Percentiles rank a stretch among this genome's conserved stretches.
Evolutionary conservation across 2,797 vertebrate species (phyloP).

Genomic region (Megaceryle alcyon): DNA sequence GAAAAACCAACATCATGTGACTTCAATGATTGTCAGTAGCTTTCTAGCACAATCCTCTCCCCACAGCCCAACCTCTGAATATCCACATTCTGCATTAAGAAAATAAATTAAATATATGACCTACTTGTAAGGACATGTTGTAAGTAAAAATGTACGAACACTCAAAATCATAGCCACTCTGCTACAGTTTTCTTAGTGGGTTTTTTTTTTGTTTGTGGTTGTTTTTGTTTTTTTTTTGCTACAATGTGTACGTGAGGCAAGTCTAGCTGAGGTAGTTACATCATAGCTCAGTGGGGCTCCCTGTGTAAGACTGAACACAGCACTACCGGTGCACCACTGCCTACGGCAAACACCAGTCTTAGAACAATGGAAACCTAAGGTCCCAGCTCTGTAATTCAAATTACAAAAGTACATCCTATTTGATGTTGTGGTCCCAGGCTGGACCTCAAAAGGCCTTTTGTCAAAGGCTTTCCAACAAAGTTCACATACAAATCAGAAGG

Average conservation of each 20-base stretch:
- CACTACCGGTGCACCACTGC: not conserved
- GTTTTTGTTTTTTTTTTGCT: not conserved
- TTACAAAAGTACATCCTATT: not conserved
- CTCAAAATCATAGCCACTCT: not conserved
- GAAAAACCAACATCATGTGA: not conserved
- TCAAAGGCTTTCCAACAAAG: not conserved
- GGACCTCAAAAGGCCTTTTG: not conserved
- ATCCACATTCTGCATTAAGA: not conserved
- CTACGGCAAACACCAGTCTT: not conserved
- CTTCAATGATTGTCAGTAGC: not conserved
- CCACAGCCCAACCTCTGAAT: not conserved
- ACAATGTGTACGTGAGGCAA: not conserved
- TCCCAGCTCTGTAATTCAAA: not conserved
- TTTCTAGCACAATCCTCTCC: not conserved
- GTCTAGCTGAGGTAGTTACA: not conserved
- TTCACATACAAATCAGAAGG: not conserved
- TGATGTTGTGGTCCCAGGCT: not conserved
- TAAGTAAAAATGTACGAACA: not conserved
- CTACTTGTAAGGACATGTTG: not conserved
- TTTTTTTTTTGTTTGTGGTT: no score
- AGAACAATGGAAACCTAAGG: not conserved
- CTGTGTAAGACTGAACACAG: not conserved
- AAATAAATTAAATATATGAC: not conserved
- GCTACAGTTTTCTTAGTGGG: not conserved
- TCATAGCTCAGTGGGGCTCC: not conserved